Conservation (phyloP, 2,888 invertebrate species). For the Cheilosia soror region DNA sequence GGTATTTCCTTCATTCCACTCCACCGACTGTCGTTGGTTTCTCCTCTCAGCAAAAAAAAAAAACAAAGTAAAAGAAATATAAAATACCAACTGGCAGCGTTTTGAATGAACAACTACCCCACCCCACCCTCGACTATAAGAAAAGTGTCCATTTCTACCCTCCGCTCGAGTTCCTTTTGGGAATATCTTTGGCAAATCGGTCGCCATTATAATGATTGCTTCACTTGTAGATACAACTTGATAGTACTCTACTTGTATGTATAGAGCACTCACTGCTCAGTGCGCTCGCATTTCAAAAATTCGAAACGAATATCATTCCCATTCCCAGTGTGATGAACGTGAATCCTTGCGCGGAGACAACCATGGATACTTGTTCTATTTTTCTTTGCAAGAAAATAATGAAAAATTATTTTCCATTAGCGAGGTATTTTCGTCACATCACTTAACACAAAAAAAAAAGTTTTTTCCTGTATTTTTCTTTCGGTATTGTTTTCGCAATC, state of each 20-base stretch:
- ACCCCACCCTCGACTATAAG: conserved; percentile 1
- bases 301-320: conserved; percentile 33
- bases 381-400: conserved; percentile 32
- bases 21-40: not conserved
- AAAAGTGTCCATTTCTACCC: conserved; percentile 33
- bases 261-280: not conserved
- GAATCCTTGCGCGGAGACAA: conserved; percentile 9
- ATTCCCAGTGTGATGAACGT: conserved; percentile 8
- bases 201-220: conserved; percentile 71
- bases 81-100: conserved; percentile 22
- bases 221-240: conserved; percentile 26
- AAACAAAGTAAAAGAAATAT: conserved; percentile 10
- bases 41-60: not conserved
- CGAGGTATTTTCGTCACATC: conserved; percentile 54
- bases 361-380: conserved; percentile 6
- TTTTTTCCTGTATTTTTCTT: conserved; percentile 6
- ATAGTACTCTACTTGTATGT: conserved; percentile 10
- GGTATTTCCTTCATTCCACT: conserved; percentile 18
- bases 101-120: conserved; percentile 3
- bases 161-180: conserved; percentile 26
- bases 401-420: conserved; percentile 68
- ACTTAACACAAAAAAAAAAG: conserved; percentile 2
- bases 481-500: conserved; percentile 37
- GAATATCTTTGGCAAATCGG: conserved; percentile 63
- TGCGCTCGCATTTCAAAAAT: conserved; percentile 36